phyloP scores from a whole-genome alignment of 1,140 invertebrate genomes.

The Zaprionus camerounensis region DNA sequence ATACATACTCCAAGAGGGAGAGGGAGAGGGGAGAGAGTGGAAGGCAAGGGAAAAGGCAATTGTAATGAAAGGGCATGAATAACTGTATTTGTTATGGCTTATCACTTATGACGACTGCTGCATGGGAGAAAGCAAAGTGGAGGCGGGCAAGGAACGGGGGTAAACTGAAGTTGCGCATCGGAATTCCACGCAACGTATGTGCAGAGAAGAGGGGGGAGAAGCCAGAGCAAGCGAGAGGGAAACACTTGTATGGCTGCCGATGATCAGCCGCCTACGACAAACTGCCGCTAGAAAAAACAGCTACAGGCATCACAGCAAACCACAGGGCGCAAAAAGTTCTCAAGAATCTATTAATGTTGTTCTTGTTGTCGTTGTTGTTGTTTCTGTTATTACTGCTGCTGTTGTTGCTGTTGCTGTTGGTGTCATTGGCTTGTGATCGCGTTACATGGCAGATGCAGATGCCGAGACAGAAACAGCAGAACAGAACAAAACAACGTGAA shows the following conservation, averaged over 20 bases:
- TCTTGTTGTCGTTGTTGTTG: not conserved
- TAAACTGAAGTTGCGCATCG: slow-evolving; percentile 17
- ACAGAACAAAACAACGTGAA: slow-evolving; percentile 1
- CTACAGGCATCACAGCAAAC: slow-evolving; percentile 30
- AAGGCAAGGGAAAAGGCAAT: not conserved
- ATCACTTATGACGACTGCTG: slow-evolving; percentile 7
- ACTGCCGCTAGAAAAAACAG: slow-evolving; percentile 43
- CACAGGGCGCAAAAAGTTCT: slow-evolving; percentile 31
- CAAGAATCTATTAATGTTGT: slow-evolving; percentile 25
- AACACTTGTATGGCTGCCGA: slow-evolving; percentile 40
- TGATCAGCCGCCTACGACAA: slow-evolving; percentile 58
- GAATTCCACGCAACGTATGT: slow-evolving; percentile 17
- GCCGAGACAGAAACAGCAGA: not conserved
- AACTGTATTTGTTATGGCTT: slow-evolving; percentile 16
- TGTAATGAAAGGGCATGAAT: slow-evolving; percentile 1
- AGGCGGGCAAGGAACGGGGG: not conserved
- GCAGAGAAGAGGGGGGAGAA: not conserved
- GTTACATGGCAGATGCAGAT: slow-evolving; percentile 28
- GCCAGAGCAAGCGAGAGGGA: not conserved
- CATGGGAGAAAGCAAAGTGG: not conserved
- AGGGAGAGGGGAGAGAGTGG: not conserved
- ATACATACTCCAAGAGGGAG: not conserved
- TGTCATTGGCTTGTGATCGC: slow-evolving; percentile 53
- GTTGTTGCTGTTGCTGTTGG: slow-evolving; percentile 18
- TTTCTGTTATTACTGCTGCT: slow-evolving; percentile 5